These are phyloP conservation scores for Vanessa tameamea DNA, from an alignment of 1,140 invertebrate species.

Conservation along the genomic window DNA sequence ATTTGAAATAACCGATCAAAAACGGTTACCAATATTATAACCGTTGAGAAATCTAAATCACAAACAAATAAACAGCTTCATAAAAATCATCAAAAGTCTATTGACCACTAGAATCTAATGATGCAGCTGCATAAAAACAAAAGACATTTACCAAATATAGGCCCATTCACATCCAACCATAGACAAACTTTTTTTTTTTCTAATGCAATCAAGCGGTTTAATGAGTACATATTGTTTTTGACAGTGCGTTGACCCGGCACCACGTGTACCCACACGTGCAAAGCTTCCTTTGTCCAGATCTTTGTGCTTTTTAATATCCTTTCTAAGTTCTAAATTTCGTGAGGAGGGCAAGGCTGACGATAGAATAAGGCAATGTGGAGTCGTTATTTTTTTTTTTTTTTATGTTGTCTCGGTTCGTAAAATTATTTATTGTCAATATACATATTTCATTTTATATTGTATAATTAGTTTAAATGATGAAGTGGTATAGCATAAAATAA, in stretches of 20 bases:
- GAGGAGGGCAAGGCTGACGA: slow-evolving; percentile 54
- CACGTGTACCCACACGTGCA: slow-evolving; percentile 68
- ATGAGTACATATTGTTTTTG: slow-evolving; percentile 58
- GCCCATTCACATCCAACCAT: slow-evolving; percentile 39
- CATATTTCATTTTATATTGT: too few species aligned
- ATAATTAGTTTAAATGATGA: too few species aligned
- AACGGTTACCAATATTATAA: too few species aligned
- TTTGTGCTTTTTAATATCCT: slow-evolving; percentile 56
- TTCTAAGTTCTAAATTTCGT: slow-evolving; percentile 64
- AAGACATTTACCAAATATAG: slow-evolving; percentile 47
- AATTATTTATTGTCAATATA: too few species aligned
- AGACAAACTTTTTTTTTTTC: slow-evolving; percentile 45
- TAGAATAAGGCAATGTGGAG: slow-evolving; percentile 44
- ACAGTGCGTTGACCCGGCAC: slow-evolving; percentile 54
- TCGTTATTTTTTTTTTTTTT: slow-evolving; percentile 5
- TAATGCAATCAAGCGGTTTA: slow-evolving; percentile 48
- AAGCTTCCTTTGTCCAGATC: slow-evolving; percentile 57
- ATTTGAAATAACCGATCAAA: too few species aligned
- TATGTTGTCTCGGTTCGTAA: too few species aligned
- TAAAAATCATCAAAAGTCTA: neutral
- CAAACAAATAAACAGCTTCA: too few species aligned
- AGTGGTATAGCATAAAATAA: too few species aligned
- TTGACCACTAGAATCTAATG: slow-evolving; percentile 16
- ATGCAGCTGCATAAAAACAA: slow-evolving; percentile 57
- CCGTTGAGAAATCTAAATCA: too few species aligned